Conservation (phyloP, 2,797 vertebrate species). For the Pseudomugil gertrudae region DNA sequence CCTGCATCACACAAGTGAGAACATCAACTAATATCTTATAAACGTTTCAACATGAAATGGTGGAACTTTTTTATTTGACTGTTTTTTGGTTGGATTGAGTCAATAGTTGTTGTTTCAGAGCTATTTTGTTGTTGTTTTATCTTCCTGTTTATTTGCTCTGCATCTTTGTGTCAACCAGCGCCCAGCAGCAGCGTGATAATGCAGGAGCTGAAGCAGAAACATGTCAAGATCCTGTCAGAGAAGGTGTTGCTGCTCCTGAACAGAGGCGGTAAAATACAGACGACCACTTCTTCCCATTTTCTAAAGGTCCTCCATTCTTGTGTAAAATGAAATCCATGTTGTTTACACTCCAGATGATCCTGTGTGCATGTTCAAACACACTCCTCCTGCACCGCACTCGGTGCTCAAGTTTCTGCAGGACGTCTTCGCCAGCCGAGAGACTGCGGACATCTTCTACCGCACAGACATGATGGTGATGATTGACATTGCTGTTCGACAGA, state of each 20-base stretch:
- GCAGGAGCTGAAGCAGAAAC: slow-evolving; percentile 90
- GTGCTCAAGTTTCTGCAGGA: slow-evolving; percentile 98
- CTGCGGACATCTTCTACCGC: slow-evolving; percentile 93
- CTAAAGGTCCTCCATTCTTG: fast-evolving
- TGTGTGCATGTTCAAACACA: slow-evolving; percentile 93
- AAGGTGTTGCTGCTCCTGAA: slow-evolving; percentile 95
- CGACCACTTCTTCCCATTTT: not conserved
- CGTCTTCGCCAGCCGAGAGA: slow-evolving; percentile 87
- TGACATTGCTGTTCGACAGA: slow-evolving; percentile 94
- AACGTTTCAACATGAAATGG: not conserved
- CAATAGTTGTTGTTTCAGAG: not conserved
- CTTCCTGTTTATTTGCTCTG: not conserved
- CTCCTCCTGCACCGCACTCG: slow-evolving; percentile 90
- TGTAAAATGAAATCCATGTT: not conserved
- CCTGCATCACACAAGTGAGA: slow-evolving; percentile 91
- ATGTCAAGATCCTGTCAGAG: slow-evolving; percentile 93
- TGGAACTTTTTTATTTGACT: not conserved
- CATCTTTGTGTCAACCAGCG: slow-evolving; percentile 71
- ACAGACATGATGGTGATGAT: slow-evolving; percentile 99
- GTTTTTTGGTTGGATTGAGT: not conserved
- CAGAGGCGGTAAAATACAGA: slow-evolving; percentile 88
- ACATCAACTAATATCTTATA: not conserved
- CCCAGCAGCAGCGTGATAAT: slow-evolving; percentile 93
- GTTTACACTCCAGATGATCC: slow-evolving; percentile 87
- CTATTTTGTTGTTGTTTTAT: not conserved